Evolutionary conservation across 2,113 vertebrate species (phyloP), one percentile per base, ranked within the genome.

Genomic region (Phaethon lepturus): DNA sequence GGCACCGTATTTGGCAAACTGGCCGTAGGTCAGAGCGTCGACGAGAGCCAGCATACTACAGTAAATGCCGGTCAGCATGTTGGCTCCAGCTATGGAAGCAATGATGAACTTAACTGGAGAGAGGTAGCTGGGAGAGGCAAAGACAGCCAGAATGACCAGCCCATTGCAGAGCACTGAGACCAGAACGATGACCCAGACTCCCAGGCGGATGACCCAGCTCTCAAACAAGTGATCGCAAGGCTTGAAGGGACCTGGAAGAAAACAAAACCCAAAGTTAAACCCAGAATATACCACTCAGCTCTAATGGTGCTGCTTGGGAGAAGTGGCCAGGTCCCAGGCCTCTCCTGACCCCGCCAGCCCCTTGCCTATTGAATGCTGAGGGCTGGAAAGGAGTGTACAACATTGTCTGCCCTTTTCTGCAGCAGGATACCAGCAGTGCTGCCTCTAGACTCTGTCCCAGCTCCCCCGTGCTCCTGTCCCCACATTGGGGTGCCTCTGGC

Each of bases 171-270:
- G 93, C 88, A 99, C 94, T 0, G 99, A 99, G 75, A 99, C 97
- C 78, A 99, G 90, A 16, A 98, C 96, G 17, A 99, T 98, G 95
- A 97, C 95, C 99, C 99, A 99, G 93, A 99, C 97, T 5, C 99
- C 99, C 73, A 99, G 97, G 64, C 99, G 99, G 75, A 99, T 98
- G 86, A 99, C 96, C 99, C 99, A 99, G 98, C 99, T 99, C 96
- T 99, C 99, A 78, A 99, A 97, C 77, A 99, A 98, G 45, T 99
- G 98, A 85, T 99, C 98, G 5, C 99, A 99, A 33, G 99, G 99
- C 96, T 99, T 99, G 98, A 99, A 99, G 49, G 99, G 99, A 97
- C 99, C 99, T 99, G 98, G 29, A 85, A 97, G 86, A 90, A 77
- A 94, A 59, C 22, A 79, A 97, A 55, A 4, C 44, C 5, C 26